Evolutionary conservation across 2,797 vertebrate species (phyloP), one percentile per base, ranked within the genome.

Genomic region (Denticeps clupeoides): DNA sequence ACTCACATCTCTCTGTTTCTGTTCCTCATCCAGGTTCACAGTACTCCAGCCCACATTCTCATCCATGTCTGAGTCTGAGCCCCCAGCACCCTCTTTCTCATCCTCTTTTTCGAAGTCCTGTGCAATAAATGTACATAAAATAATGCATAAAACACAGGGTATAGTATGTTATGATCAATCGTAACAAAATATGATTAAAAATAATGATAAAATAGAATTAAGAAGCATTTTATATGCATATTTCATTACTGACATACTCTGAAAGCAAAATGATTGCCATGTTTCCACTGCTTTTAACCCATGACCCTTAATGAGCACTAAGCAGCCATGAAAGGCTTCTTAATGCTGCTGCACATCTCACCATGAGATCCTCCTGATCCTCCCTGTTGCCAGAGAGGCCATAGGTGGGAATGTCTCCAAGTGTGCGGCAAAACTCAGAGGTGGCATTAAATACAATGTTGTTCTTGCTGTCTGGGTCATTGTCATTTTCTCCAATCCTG

Each of bases 321-420:
- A n/a, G n/a, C n/a, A n/a, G n/a, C n/a, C n/a, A n/a, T n/a, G n/a
- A n/a, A n/a, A n/a, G n/a, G n/a, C n/a, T n/a, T n/a, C n/a, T n/a
- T n/a, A n/a, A n/a, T n/a, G 42, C 13, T 1, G 24, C 24, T 8
- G 27, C 7, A 8, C 6, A 5, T 12, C 12, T 38, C 55, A 87
- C 85, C 87, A 95, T 89, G 12, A 93, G 86, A 33, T 93, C 90
- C 13, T 91, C 89, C 64, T 92, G 89, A 64, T 93, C 91, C 63
- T 91, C 90, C 11, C 90, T 68, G 80, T 95, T 95, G 22, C 91
- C 91, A 0, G 91, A 91, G 48, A 89, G 73, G 13, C 90, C 90
- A 0, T 95, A 93, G 1, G 90, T 95, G 45, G 91, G 90, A 68
- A 95, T 93, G 60, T 93, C 91, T 2, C 90, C 91, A 8, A 93